Percentiles rank a stretch among this genome's conserved stretches.
phyloP scores from a whole-genome alignment of 2,888 invertebrate genomes.

The Tachina fera region DNA sequence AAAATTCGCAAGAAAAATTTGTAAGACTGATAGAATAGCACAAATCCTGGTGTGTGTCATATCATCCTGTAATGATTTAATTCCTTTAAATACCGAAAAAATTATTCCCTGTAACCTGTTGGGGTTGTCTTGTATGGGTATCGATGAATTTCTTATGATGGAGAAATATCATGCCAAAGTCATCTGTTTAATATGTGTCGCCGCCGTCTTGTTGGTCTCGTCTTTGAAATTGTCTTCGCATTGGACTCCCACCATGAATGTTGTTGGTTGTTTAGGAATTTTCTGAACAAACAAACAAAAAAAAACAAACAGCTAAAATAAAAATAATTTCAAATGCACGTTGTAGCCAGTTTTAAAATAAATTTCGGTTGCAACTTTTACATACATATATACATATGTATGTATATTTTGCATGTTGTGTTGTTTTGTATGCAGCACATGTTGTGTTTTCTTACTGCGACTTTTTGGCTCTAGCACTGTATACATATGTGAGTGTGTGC shows the following conservation, averaged over 20 bases:
- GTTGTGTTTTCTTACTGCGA: conserved; percentile 47
- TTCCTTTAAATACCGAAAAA: conserved; percentile 11
- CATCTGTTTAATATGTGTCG: conserved; percentile 64
- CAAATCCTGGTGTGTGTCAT: too few relatives aligned
- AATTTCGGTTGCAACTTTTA: conserved; percentile 60
- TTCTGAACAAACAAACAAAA: conserved; percentile 34
- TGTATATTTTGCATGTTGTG: conserved; percentile 59
- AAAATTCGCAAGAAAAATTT: too few relatives aligned
- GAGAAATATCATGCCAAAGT: conserved; percentile 33
- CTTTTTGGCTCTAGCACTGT: conserved; percentile 36
- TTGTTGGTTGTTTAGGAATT: conserved; percentile 22
- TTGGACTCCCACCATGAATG: conserved; percentile 67
- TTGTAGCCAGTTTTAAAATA: conserved; percentile 49
- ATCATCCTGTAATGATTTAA: neutral
- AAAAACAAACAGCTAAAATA: conserved; percentile 8
- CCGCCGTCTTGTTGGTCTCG: conserved; percentile 41
- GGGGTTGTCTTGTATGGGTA: conserved; percentile 33
- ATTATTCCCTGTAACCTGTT: conserved; percentile 41
- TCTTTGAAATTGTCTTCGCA: conserved; percentile 48
- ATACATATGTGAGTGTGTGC: neutral
- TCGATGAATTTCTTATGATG: conserved; percentile 16
- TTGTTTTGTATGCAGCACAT: conserved; percentile 67
- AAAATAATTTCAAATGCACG: conserved; percentile 47
- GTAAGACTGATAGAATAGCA: too few relatives aligned
- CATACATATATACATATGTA: too few relatives aligned